Evolutionary conservation across 2,888 invertebrate species (phyloP), one percentile per base, ranked within the genome.

Genomic region (Alloplasta piceator): DNA sequence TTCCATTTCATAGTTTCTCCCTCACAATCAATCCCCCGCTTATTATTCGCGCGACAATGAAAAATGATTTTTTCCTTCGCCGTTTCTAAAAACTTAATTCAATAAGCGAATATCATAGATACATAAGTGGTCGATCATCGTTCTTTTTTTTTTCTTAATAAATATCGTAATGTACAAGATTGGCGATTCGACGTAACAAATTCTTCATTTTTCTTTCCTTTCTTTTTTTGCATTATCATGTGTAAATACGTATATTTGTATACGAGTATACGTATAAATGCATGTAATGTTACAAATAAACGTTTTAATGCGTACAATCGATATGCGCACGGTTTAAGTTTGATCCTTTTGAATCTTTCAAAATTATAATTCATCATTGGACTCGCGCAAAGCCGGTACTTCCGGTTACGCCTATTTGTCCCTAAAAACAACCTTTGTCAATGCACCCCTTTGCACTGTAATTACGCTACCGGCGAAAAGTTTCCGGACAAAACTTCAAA

Each of bases 141-240:
- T 52, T 52, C 14, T n/a, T 63, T 70, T 48, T 64, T 56, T 84
- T 64, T 82, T 80, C 84, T 84, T 87, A 86, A 83, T 87, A 89
- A 86, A 85, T 86, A 83, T 82, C 87, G 83, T 86, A 85, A 87
- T 86, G 71, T 86, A 85, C 85, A 82, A 74, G 79, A 66, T 77
- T 77, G 67, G 52, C 68, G 73, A 82, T 80, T 82, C 75, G 76
- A 85, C 78, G 48, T 86, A 84, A 85, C 84, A 85, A 83, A 85
- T 64, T 63, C 9, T 64, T 63, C 9, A 55, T 63, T 63, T 56
- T 6, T 38, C 41, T 7, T 58, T 46, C 55, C 26, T 56, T 26
- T 10, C 55, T 46, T 64, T 43, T 56, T 26, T 10, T 64, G 55
- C 63, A 73, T 64, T 46, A 46, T 52, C 52, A 55, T 82, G 82